Evolutionary conservation across 2,888 invertebrate species (phyloP).

Genomic region (Trachelus iudaicus): DNA sequence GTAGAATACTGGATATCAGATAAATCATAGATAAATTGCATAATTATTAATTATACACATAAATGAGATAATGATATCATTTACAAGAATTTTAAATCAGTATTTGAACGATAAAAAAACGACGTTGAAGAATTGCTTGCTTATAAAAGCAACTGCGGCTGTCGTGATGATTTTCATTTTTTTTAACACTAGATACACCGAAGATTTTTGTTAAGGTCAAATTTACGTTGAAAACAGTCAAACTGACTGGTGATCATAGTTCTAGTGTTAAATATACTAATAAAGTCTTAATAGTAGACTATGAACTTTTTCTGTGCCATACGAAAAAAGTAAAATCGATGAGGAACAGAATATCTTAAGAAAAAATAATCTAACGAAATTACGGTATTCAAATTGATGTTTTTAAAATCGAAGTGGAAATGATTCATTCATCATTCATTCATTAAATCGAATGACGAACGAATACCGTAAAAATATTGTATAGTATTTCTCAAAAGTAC

Average conservation of each 20-base stretch:
- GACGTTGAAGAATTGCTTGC: neutral
- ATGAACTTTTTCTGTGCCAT: neutral
- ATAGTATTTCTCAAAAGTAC: neutral
- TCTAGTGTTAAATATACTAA: neutral
- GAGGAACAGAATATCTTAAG: neutral
- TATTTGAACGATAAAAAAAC: neutral
- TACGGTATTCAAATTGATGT: neutral
- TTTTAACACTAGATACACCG: too few species aligned
- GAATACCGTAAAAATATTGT: neutral
- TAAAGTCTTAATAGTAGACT: neutral
- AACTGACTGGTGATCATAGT: too few species aligned
- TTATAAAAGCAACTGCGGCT: neutral
- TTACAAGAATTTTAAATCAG: neutral
- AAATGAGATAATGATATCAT: neutral
- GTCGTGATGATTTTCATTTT: neutral
- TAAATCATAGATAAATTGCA: constrained; percentile 9
- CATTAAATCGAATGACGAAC: neutral
- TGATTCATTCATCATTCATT: neutral
- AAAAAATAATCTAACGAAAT: constrained; percentile 1
- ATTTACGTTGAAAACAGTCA: too few species aligned
- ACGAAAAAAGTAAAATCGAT: neutral
- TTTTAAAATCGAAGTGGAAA: neutral
- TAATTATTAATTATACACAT: constrained; percentile 1
- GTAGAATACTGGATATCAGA: constrained; percentile 56
- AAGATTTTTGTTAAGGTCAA: too few species aligned